Base-by-base conservation (phyloP, 1,140 invertebrate genomes). In the Limonius californicus region DNA sequence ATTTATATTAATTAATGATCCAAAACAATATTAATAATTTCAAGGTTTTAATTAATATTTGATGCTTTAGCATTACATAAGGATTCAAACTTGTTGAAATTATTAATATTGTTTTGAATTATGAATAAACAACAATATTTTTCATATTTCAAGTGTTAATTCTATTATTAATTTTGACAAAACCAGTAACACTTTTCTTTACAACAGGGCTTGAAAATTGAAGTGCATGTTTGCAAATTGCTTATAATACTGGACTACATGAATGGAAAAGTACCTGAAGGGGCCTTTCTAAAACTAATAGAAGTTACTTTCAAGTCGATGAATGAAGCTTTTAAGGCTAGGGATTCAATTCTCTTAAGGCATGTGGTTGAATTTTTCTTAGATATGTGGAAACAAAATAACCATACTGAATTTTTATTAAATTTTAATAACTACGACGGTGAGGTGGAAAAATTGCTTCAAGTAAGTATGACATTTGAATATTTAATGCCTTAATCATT, bases 291-390 rank as follows among this genome's bases (percentile, higher is more conserved):
- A 23, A 79, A 82, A 61, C 80, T 84, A 61, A 76, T 80, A 0
- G 67, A 74, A 30, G 66, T 79, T 12, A 81, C 81, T 0, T 84
- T 84, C 65, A 74, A 69, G 3, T 81, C 74, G 54, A 72, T 83
- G 1, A 70, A 72, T 14, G 74, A 78, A 53, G 81, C 81, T 8
- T 77, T 83, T 58, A 76, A 72, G 58, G 70, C 72, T 18, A 74
- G 76, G 43, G 80, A 85, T 67, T 58, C 76, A 12, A 64, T 79
- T 20, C 66, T 82, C 9, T 57, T 85, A 14, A 70, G 78, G 58
- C 82, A 84, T 39, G 77, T 81, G 12, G 77, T 82, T 15, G 80
- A 82, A 50, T 84, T 85, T 71, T 85, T 83, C 63, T 71, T 81
- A 12, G 82, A 84, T 67, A 72, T 82, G 2, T 74, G 68, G 47